Evolutionary conservation across 2,888 invertebrate species (phyloP).

Genomic region (Camptogramma bilineatum): DNA sequence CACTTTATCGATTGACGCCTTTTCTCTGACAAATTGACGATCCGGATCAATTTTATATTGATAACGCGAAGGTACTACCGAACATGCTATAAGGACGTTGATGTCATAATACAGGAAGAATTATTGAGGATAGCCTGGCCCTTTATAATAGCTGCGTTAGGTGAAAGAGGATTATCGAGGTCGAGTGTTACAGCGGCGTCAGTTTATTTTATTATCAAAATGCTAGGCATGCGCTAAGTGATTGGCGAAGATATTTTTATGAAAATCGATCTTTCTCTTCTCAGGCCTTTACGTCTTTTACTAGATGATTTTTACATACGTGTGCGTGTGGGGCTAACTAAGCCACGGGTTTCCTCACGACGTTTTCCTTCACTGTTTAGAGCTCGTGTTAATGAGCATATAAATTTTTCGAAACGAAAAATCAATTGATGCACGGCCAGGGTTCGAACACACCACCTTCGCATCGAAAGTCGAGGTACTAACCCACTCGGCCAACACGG

Average conservation of each 20-base stretch:
- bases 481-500: no score
- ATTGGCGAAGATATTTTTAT: conserved; percentile 1
- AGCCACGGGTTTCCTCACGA: no score
- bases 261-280: no score
- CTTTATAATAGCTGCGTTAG: conserved; percentile 41
- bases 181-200: conserved; percentile 38
- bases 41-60: conserved; percentile 52
- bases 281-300: no score
- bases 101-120: conserved; percentile 52
- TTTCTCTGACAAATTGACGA: conserved; percentile 62
- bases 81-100: conserved; percentile 49
- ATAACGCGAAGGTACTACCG: conserved; percentile 52
- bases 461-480: no score
- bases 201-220: conserved; percentile 43
- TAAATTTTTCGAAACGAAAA: no score
- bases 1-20: conserved; percentile 66
- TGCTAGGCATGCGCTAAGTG: conserved; percentile 23
- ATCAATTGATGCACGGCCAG: no score
- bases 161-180: conserved; percentile 44
- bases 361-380: no score
- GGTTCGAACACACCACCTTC: no score
- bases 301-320: no score
- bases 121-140: conserved; percentile 51
- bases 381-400: no score
- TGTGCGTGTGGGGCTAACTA: no score